Evolutionary conservation across 2,888 invertebrate genomes (phyloP), one percentile per base, ranked within the genome.

Genomic region (Melitaea athalia): DNA sequence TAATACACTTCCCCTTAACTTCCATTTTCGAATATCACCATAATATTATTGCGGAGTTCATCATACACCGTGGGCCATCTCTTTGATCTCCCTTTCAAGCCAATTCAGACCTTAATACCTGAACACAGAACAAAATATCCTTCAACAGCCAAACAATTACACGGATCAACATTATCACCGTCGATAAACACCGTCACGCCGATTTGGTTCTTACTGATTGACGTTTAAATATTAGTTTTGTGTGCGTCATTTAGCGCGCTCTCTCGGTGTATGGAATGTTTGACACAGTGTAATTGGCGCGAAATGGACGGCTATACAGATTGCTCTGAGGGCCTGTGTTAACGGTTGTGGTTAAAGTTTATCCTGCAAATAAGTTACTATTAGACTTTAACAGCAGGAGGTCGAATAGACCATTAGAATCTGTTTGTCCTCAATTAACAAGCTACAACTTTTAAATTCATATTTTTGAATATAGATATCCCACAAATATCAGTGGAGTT

Each of bases 231-330:
- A 59, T 17, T 60, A 45, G 8, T 42, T 57, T 65, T 11, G 42
- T 8, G 0, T 66, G 52, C 55, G 6, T 7, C 24, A 55, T 42
- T 42, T 49, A 33, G 12, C n/a, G 12, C 53, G 67, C 72, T 80
- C 78, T 75, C 79, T 82, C 84, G 81, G 83, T 88, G 88, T 86
- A 80, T 87, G 33, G 62, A 50, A 50, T 63, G 85, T 89, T 89
- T 88, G 88, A 86, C 82, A 79, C 83, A 86, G 80, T 86, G 87
- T 90, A 91, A 91, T 91, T 91, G 90, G 85, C 86, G 88, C 83
- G 88, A 88, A 90, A 90, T 88, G 89, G 87, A 84, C 85, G 77
- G 76, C 82, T 83, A 82, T 80, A 88, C 87, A 87, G 87, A 74
- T 72, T 74, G 74, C 70, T 76, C 73, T 63, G 24, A 24, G 24